These are phyloP conservation scores for Drosophila mimica DNA, from an alignment of 2,888 invertebrate genomes.

Conservation along the genomic window DNA sequence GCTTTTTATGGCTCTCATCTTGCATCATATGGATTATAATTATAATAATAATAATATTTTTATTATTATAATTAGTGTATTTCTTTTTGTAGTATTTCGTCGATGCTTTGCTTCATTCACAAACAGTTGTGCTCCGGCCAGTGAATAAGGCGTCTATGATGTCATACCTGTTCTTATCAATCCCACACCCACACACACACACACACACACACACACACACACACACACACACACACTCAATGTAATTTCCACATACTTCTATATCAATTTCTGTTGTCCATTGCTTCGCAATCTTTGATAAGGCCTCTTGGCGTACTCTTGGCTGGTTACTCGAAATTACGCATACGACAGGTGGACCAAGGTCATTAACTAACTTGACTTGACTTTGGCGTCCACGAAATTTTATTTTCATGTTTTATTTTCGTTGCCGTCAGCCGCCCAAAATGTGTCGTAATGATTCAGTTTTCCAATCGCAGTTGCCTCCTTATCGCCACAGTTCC, in stretches of 20 bases:
- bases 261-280: constrained; percentile 44
- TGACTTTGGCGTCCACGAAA: constrained; percentile 53
- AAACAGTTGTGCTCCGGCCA: constrained; percentile 30
- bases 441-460: constrained; percentile 72
- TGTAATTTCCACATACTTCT: constrained; percentile 40
- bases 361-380: constrained; percentile 75
- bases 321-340: constrained; percentile 44
- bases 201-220: neutral
- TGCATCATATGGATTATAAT: neutral
- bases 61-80: neutral
- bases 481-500: constrained; percentile 44
- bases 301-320: constrained; percentile 23
- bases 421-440: constrained; percentile 16
- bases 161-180: constrained; percentile 52
- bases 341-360: constrained; percentile 78
- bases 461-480: constrained; percentile 51
- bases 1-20: neutral
- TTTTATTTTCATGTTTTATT: neutral
- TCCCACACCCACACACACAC: neutral
- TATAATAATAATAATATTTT: neutral
- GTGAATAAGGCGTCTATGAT: constrained; percentile 39
- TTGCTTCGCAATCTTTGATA: constrained; percentile 42
- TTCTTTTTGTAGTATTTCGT: neutral
- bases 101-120: constrained; percentile 38
- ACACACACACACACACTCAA: neutral